These are phyloP conservation scores for Sinodicranocentrus sp. DNA, from an alignment of 2,888 invertebrate genomes.

Conservation along the genomic window DNA sequence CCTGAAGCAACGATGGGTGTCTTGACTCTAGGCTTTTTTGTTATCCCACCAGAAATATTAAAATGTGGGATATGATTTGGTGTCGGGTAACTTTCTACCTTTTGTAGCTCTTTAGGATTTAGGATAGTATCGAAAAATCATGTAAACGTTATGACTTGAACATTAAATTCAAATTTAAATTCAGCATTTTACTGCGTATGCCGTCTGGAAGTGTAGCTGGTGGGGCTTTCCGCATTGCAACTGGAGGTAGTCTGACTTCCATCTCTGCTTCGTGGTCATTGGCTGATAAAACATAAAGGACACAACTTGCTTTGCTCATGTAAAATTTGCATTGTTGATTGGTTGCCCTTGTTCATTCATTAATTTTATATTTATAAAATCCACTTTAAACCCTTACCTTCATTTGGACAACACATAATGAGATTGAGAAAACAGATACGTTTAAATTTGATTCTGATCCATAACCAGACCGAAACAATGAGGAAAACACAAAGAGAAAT, in stretches of 20 bases:
- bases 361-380: too few species aligned
- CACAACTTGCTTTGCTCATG: too few species aligned
- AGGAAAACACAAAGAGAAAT: not conserved
- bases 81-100: too few species aligned
- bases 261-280: too few species aligned
- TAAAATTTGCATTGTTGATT: too few species aligned
- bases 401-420: not conserved
- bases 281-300: too few species aligned
- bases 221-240: not conserved
- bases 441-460: not conserved
- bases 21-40: not conserved
- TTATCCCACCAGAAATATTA: not conserved
- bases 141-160: too few species aligned
- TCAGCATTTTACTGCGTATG: not conserved
- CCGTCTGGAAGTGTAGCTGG: constrained; percentile 10
- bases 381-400: not conserved
- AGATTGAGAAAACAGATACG: not conserved
- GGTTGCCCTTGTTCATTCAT: too few species aligned
- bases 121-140: too few species aligned
- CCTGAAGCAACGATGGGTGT: too few species aligned
- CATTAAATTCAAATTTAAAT: too few species aligned
- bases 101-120: too few species aligned
- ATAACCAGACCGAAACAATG: not conserved
- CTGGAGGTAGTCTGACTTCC: not conserved
- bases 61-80: not conserved